Base-by-base conservation (phyloP, 1,140 invertebrate species). In the Planococcus citri region DNA sequence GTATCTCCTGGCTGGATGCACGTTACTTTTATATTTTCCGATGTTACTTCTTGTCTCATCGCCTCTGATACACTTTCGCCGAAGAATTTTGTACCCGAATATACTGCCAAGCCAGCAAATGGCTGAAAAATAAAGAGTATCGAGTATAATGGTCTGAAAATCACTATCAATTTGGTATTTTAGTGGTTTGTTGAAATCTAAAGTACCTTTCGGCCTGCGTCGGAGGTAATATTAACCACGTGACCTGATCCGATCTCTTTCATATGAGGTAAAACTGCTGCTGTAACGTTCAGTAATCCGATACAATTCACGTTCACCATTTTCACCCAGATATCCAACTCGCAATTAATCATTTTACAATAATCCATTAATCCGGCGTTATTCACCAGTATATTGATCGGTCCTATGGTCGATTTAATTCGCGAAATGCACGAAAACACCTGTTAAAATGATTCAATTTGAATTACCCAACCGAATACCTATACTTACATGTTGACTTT, bases 281-380 rank as follows among this genome's bases (percentile, higher is more conserved):
- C 74, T 22, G 74, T 27, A 61, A 74, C 73, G 71, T 75, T 74
- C 22, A 76, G 69, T 22, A 72, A 67, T 25, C 75, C 75, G 27
- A 70, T 74, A 29, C 72, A 71, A 33, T 76, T 76, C 2, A 76
- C 72, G 41, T 72, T 58, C 10, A 76, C 70, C 73, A 73, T 74
- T 22, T 72, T 71, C 17, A 72, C 27, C 75, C 75, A 76, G 57
- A 74, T 67, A 3, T 73, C 51, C 4, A 73, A n/a, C 20, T 72
- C 33, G 22, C 37, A 71, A 33, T 75, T 75, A n/a, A 73, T 72
- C 72, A 75, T 73, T 14, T 73, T 22, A 1, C 73, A 72, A 68
- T 74, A 76, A 64, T 74, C 75, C 75, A 76, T 74, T 1, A 74
- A 68, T 17, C 75, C 75, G 22, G 75, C 75, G 69, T 74, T 75